Evolutionary conservation across 2,888 invertebrate species (phyloP), one percentile per base, ranked within the genome.

Genomic region (Pogonocherus hispidulus): DNA sequence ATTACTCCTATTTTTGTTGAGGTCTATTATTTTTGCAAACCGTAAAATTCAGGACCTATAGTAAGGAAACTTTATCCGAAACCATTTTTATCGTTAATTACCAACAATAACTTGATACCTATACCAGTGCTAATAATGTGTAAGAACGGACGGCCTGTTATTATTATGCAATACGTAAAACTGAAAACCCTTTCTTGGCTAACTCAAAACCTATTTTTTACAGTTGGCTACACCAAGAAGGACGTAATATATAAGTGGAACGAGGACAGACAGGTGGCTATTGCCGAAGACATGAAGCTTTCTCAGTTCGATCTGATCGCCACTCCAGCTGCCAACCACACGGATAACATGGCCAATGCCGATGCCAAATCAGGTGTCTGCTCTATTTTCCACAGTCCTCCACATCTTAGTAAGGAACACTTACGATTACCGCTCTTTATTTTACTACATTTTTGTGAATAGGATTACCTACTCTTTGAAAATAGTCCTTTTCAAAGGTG

Each of bases 301-400:
- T 93, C 94, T 49, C 94, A 94, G 86, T 95, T 94, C 86, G 93
- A 94, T 87, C 88, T 95, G 75, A 91, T 94, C 67, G 91, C 90
- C 71, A 91, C 91, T 76, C 92, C 92, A 32, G 90, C 91, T 27
- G 91, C 90, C 67, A 92, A 92, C 85, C 87, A 90, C 78, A 91
- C 92, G 52, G 87, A 86, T 76, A 86, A 83, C 78, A 84, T 85
- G 51, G 75, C 83, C 41, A 84, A 80, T 75, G 81, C 80, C 67
- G 82, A 83, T 71, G 76, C 78, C 63, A 79, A 80, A 77, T 76
- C 81, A 79, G 82, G 81, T 81, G 72, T 72, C 71, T 73, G 73
- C 70, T 70, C 70, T 51, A 62, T 32, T 54, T 60, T 62, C 73
- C 72, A 66, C 72, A 73, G 63, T 71, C 72, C 68, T 69, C 69